phyloP scores from a whole-genome alignment of 2,888 invertebrate genomes.

The Erebia aethiops region DNA sequence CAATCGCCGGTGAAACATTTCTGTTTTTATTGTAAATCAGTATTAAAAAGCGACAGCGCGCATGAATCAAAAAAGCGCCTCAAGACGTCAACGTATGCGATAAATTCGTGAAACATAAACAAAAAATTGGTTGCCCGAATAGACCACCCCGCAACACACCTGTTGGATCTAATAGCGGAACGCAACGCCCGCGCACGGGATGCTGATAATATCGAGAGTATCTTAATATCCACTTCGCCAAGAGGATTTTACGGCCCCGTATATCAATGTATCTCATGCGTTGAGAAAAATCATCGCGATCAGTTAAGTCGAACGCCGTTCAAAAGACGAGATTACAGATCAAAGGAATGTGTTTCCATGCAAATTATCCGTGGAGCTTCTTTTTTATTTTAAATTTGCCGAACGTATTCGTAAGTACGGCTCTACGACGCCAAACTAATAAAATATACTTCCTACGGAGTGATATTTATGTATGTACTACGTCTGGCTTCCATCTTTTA shows the following conservation, averaged over 20 bases:
- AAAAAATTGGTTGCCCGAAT: constrained; percentile 65
- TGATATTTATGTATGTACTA: constrained; percentile 73
- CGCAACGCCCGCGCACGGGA: constrained; percentile 52
- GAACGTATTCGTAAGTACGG: constrained; percentile 54
- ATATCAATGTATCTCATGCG: constrained; percentile 71
- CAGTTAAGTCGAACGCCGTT: constrained; percentile 56
- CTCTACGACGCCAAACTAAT: constrained; percentile 65
- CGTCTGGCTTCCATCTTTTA: constrained; percentile 79
- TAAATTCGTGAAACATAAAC: constrained; percentile 79
- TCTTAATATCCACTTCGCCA: constrained; percentile 31
- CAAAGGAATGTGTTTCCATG: constrained; percentile 62
- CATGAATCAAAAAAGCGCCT: constrained; percentile 78
- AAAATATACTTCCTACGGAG: constrained; percentile 73
- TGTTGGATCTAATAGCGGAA: constrained; percentile 75
- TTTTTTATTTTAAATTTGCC: constrained; percentile 73
- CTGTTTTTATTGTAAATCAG: constrained; percentile 83
- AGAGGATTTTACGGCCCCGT: constrained; percentile 53
- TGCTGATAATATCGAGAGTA: constrained; percentile 62
- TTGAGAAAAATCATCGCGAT: constrained; percentile 69
- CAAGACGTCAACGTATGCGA: constrained; percentile 76
- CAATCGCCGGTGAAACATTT: constrained; percentile 78
- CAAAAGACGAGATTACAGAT: constrained; percentile 56
- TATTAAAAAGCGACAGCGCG: constrained; percentile 81
- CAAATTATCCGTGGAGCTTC: constrained; percentile 72
- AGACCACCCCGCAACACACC: constrained; percentile 78